phyloP scores from a whole-genome alignment of 2,888 invertebrate genomes.

The Sphaeridia pumilis region DNA sequence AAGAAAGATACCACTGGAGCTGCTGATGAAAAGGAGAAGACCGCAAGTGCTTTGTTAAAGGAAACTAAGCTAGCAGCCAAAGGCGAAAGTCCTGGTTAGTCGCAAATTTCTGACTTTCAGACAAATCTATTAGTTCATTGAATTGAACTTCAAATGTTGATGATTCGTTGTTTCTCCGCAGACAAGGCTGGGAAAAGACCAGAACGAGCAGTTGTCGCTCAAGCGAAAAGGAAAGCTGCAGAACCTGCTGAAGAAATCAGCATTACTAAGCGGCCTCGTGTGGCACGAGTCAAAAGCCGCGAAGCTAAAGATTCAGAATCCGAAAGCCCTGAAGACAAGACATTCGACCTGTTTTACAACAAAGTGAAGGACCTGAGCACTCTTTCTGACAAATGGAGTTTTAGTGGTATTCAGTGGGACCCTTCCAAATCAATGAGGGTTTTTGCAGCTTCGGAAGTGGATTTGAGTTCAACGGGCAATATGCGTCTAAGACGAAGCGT shows the following conservation, averaged over 20 bases:
- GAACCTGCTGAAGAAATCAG: not conserved
- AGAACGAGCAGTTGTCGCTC: not conserved
- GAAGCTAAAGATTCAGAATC: conserved; percentile 7
- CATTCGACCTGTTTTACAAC: conserved; percentile 26
- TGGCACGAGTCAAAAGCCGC: not conserved
- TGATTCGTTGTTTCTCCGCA: no score
- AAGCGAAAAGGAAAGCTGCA: not conserved
- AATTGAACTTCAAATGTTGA: no score
- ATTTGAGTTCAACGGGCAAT: conserved; percentile 22
- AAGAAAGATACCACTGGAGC: no score
- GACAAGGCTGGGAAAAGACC: no score
- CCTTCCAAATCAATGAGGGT: conserved; percentile 28
- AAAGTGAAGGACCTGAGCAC: conserved; percentile 18
- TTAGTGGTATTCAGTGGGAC: conserved; percentile 32
- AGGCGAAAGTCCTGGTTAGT: no score
- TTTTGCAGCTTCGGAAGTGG: conserved; percentile 26
- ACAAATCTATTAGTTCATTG: no score
- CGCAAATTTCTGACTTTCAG: no score
- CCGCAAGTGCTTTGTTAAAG: no score
- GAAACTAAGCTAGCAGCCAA: no score
- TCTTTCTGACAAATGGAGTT: conserved; percentile 28
- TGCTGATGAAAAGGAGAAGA: no score
- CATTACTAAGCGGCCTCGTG: not conserved
- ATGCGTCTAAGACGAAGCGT: conserved; percentile 24
- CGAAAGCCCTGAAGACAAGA: conserved; percentile 17